A percentile compares a stretch with the other conserved stretches of the same genome.
Evolutionary conservation across 1,140 invertebrate species (phyloP).

Genomic region (Neoseiulus cucumeris): DNA sequence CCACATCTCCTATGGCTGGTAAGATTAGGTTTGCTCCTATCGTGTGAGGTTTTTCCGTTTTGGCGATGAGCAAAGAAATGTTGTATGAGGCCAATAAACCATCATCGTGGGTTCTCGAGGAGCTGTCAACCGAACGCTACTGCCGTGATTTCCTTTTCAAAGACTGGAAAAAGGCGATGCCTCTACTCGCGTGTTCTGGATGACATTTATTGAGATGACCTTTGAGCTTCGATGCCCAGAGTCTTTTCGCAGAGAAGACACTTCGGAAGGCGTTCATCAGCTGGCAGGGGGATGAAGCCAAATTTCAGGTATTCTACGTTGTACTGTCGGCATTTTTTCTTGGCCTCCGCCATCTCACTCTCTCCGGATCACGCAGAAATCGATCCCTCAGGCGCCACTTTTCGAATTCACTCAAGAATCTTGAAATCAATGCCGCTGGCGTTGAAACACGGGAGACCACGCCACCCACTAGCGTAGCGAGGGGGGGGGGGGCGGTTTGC

Average conservation of each 20-base stretch:
- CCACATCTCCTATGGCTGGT: conserved; percentile 10
- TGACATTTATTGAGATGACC: conserved; percentile 13
- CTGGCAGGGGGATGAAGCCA: conserved; percentile 13
- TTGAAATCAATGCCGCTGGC: too few species aligned
- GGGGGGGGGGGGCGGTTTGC: too few species aligned
- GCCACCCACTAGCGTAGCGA: too few species aligned
- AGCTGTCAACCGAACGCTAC: neutral
- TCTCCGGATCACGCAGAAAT: too few species aligned
- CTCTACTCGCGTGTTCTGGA: neutral
- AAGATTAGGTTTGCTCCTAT: conserved; percentile 18
- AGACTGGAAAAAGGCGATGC: conserved; percentile 13
- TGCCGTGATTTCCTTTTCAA: conserved; percentile 9
- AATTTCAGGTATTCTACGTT: conserved; percentile 13
- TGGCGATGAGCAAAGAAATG: conserved; percentile 17
- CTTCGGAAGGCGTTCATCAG: conserved; percentile 10
- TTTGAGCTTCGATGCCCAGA: conserved; percentile 12
- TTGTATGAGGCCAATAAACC: conserved; percentile 18
- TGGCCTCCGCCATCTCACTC: too few species aligned
- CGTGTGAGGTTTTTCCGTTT: conserved; percentile 15
- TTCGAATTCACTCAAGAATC: too few species aligned
- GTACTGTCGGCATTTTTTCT: neutral
- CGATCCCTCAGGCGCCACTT: too few species aligned
- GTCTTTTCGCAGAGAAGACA: conserved; percentile 13
- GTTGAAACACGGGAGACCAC: too few species aligned
- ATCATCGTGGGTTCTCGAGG: conserved; percentile 5